A percentile compares a stretch with the other conserved stretches of the same genome.
Evolutionary conservation across 2,797 vertebrate species (phyloP).

Genomic region (Hydrolagus colliei): DNA sequence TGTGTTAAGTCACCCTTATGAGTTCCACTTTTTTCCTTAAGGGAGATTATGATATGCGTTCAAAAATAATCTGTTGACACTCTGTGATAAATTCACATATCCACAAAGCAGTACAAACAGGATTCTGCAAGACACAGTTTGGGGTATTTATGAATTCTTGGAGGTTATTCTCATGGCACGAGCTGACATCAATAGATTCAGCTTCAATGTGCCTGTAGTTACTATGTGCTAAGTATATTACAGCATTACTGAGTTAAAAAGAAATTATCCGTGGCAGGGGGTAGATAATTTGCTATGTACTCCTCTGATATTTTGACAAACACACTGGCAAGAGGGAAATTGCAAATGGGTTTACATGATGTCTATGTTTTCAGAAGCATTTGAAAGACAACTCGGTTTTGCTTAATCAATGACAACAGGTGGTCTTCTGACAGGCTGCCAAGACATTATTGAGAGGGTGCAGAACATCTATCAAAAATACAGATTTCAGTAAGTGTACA

Average conservation of each 20-base stretch:
- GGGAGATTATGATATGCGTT: background rate
- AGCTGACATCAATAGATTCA: too few relatives aligned
- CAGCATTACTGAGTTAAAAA: background rate
- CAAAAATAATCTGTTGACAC: background rate
- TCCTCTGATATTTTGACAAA: background rate
- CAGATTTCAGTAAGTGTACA: too few relatives aligned
- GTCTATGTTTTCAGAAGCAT: background rate
- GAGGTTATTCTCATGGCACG: background rate
- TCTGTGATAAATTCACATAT: too few relatives aligned
- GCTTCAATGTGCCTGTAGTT: too few relatives aligned
- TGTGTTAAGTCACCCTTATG: background rate
- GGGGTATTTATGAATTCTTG: too few relatives aligned
- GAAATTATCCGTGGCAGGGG: background rate
- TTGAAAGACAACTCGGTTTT: background rate
- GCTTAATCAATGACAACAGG: background rate
- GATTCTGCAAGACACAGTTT: background rate
- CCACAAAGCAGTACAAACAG: background rate
- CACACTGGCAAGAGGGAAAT: background rate
- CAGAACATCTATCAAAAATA: too few relatives aligned
- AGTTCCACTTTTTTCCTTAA: background rate
- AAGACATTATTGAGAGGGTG: too few relatives aligned
- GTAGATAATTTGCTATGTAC: too few relatives aligned
- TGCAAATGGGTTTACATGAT: background rate
- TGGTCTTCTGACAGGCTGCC: background rate
- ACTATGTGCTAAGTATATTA: background rate